Conservation (phyloP, 1,140 invertebrate species). For the Gonatopus flavifemur region DNA sequence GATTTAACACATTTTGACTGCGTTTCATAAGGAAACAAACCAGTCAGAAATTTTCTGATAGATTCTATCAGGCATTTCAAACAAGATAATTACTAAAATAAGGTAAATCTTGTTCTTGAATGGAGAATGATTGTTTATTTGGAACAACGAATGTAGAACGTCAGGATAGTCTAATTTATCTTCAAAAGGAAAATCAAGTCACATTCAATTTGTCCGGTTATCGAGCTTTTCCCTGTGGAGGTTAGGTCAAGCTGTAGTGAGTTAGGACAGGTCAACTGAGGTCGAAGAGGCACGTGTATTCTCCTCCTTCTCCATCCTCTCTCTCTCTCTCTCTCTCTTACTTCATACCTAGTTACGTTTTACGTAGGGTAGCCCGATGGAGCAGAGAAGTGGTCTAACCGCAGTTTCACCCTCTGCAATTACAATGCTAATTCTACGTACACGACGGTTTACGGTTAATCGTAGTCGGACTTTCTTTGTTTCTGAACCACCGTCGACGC, state of each 20-base stretch:
- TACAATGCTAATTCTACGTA: conserved; percentile 37
- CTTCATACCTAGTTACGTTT: too few species aligned
- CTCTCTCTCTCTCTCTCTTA: too few species aligned
- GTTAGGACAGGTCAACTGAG: conserved; percentile 23
- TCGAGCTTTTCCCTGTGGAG: conserved; percentile 12
- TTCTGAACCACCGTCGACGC: neutral
- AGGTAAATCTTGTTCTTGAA: too few species aligned
- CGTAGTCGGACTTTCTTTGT: conserved; percentile 22
- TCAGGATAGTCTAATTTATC: too few species aligned
- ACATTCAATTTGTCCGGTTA: conserved; percentile 13
- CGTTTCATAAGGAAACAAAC: too few species aligned
- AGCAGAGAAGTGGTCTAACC: conserved; percentile 15
- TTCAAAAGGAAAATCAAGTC: too few species aligned
- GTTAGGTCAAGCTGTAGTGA: conserved; percentile 11
- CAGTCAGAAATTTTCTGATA: too few species aligned
- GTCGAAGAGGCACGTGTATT: conserved; percentile 23
- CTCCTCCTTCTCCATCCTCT: conserved; percentile 11
- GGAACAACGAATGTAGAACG: too few species aligned
- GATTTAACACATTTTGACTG: too few species aligned
- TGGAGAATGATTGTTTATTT: too few species aligned
- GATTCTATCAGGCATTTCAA: too few species aligned
- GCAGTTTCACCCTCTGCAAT: conserved; percentile 25
- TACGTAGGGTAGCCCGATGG: neutral
- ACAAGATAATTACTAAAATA: too few species aligned
- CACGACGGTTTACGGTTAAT: conserved; percentile 26